Base-by-base conservation (phyloP, 1,140 invertebrate species). In the Teleopsis dalmanni region DNA sequence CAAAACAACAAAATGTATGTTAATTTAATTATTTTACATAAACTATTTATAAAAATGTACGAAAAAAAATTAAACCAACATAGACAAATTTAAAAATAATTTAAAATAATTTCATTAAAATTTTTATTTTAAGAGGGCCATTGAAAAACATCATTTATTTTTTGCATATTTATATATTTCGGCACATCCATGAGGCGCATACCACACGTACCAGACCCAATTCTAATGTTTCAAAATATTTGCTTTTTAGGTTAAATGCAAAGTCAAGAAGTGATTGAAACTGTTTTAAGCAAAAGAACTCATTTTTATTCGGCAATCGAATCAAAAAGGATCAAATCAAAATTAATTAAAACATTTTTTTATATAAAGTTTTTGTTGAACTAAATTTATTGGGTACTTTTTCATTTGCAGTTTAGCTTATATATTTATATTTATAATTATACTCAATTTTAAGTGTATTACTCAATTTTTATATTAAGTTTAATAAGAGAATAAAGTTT, bases 321-420 rank as follows among this genome's bases (percentile, higher is more conserved):
- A 62, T 65, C 27, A 59, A 48, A 64, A 58, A 60, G 53, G 26
- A 60, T 57, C 38, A 61, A 66, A 55, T 55, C 31, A 64, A 56
- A 62, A 54, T 55, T 61, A 63, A 60, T 55, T 66, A 66, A 65
- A 63, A 52, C 62, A 59, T 63, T 36, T 38, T 45, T 46, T 46
- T 19, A 16, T 53, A 47, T 48, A 66, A 66, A 66, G 60, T 67
- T 67, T 67, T 47, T 67, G 54, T 66, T 64, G 14, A 68, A 67
- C 65, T 68, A 68, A 68, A 68, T 68, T 68, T 68, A 68, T 68
- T 68, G 65, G 65, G 65, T 67, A 64, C 23, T 50, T 35, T 43
- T 31, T 6, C 9, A 29, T 29, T 19, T 21, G 27, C 26, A 16
- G 31, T 43, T 43, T 29, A 13, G 26, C 31, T 22, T 43, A 31